Conservation (phyloP, 2,113 vertebrate genomes). For the Phainopepla nitens region DNA sequence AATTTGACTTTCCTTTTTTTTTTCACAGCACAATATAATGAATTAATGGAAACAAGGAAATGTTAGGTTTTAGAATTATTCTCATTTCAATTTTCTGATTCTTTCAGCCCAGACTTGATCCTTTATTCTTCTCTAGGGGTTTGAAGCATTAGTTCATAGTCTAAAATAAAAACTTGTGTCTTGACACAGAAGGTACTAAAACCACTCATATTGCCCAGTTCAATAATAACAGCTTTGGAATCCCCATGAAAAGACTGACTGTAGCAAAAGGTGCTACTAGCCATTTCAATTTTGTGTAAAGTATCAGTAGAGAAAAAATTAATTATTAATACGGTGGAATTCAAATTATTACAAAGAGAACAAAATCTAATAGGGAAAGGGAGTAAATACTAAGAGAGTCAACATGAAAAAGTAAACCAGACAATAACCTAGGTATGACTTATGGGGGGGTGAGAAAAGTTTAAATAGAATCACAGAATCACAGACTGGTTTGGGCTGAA, state of each 20-base stretch:
- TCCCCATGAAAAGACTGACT: not conserved
- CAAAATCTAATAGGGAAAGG: not conserved
- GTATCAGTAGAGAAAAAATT: not conserved
- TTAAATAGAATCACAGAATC: not conserved
- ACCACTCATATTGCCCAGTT: not conserved
- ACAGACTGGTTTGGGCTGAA: not conserved
- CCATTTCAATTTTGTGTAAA: not conserved
- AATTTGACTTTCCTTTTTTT: slow-evolving; percentile 6
- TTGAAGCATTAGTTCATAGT: not conserved
- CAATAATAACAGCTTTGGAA: not conserved
- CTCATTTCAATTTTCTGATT: slow-evolving; percentile 34
- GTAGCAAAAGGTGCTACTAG: not conserved
- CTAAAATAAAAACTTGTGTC: not conserved
- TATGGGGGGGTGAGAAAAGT: not conserved
- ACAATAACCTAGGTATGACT: not conserved
- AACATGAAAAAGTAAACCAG: not conserved
- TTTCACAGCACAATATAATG: slow-evolving; percentile 1
- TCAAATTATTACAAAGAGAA: not conserved
- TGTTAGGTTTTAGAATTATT: slow-evolving; percentile 4
- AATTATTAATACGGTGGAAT: not conserved
- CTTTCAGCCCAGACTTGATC: not conserved
- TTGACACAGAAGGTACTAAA: not conserved
- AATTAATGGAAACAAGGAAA: slow-evolving; percentile 27
- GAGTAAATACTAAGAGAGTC: not conserved
- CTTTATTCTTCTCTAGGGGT: not conserved